phyloP scores from a whole-genome alignment of 2,797 vertebrate genomes.

The Thunnus albacares region DNA sequence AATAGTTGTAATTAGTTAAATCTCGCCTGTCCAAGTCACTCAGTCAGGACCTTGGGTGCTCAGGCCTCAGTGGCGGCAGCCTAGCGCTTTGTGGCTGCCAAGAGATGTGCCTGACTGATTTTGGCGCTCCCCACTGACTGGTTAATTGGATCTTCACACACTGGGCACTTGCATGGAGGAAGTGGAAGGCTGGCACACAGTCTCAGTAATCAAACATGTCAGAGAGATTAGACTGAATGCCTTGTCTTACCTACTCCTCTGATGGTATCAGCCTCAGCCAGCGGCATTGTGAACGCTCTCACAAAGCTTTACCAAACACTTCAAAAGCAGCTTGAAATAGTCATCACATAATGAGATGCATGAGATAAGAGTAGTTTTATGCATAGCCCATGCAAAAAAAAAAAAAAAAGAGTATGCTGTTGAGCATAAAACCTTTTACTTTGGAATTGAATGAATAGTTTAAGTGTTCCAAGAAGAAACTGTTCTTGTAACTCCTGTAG shows the following conservation, averaged over 20 bases:
- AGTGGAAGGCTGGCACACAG: slow-evolving; percentile 80
- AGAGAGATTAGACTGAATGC: slow-evolving; percentile 82
- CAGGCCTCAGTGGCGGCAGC: slow-evolving; percentile 77
- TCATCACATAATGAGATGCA: slow-evolving; percentile 5
- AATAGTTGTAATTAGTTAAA: slow-evolving; percentile 89
- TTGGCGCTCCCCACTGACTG: slow-evolving; percentile 83
- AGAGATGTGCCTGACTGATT: slow-evolving; percentile 89
- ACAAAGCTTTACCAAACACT: slow-evolving; percentile 28
- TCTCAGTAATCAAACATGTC: slow-evolving; percentile 90
- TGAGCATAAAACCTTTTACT: not conserved
- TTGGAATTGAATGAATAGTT: not conserved
- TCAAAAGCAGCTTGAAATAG: slow-evolving; percentile 36
- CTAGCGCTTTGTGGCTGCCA: slow-evolving; percentile 78
- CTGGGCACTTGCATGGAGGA: slow-evolving; percentile 84
- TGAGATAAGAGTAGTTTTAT: slow-evolving; percentile 10
- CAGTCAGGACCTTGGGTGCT: slow-evolving; percentile 71
- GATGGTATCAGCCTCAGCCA: slow-evolving; percentile 62
- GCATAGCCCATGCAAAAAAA: not conserved
- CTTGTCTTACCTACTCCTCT: slow-evolving; percentile 72
- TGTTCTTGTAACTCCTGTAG: too few species aligned
- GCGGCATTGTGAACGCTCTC: slow-evolving; percentile 32
- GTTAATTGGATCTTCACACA: slow-evolving; percentile 98
- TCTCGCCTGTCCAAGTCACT: slow-evolving; percentile 79
- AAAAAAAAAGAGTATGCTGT: not conserved
- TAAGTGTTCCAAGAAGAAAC: not conserved